phyloP scores from a whole-genome alignment of 2,797 vertebrate species.

The Acanthurus tractus region DNA sequence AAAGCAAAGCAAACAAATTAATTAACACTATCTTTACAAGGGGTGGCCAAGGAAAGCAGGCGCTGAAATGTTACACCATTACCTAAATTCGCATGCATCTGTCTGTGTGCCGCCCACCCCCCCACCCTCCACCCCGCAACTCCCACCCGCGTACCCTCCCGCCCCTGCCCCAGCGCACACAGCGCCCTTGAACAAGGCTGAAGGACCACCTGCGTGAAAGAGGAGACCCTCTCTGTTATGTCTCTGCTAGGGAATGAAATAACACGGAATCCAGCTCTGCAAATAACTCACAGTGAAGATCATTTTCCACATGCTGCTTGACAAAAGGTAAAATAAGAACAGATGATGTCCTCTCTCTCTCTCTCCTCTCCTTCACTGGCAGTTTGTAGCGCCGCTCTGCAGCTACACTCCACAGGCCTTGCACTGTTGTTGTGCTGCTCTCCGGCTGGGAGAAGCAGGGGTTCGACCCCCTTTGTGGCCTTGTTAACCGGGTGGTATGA shows the following conservation, averaged over 20 bases:
- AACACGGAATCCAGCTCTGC: constrained; percentile 92
- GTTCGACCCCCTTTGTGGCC: constrained; percentile 59
- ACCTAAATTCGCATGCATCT: constrained; percentile 90
- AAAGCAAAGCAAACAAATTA: constrained; percentile 92
- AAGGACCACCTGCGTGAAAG: constrained; percentile 93
- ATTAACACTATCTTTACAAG: constrained; percentile 90
- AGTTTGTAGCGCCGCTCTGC: constrained; percentile 63
- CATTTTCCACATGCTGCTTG: constrained; percentile 88
- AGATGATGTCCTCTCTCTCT: constrained; percentile 82
- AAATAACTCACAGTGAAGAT: constrained; percentile 93
- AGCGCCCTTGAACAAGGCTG: constrained; percentile 88
- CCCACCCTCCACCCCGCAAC: constrained; percentile 45
- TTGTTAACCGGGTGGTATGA: constrained; percentile 56
- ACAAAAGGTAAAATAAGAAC: constrained; percentile 91
- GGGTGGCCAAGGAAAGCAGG: constrained; percentile 87
- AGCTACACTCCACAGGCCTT: constrained; percentile 37
- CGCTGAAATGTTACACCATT: constrained; percentile 86
- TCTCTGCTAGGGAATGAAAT: constrained; percentile 93
- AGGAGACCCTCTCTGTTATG: constrained; percentile 90
- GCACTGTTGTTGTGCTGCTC: constrained; percentile 39
- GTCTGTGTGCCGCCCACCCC: constrained; percentile 70
- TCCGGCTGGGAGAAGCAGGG: constrained; percentile 28
- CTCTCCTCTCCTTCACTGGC: constrained; percentile 55
- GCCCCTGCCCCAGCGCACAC: constrained; percentile 71
- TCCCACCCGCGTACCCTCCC: constrained; percentile 38